Base-by-base conservation (phyloP, 2,888 invertebrate species). In the Agrotis puta region DNA sequence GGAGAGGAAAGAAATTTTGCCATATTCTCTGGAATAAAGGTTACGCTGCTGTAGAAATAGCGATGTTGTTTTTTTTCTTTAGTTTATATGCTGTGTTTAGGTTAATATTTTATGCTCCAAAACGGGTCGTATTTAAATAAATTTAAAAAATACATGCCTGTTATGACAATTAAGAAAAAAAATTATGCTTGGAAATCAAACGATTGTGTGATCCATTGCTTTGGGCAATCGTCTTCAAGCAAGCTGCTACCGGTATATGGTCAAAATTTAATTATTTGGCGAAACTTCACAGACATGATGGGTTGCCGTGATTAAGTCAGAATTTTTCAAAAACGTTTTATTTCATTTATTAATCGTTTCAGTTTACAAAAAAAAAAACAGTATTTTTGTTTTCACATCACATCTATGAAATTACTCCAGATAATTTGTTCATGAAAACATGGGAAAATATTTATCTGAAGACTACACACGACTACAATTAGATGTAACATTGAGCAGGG, bases 401-500 rank as follows among this genome's bases (percentile, higher is more conserved):
- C 0, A 2, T n/a, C 13, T 7, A 16, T 54, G 47, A 43, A 54
- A 9, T 54, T 13, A 27, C 2, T 1, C 20, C 39, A 27, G 6
- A 18, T 73, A 73, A 43, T 48, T 63, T 27, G 20, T 20, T 14
- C 47, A 45, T 14, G n/a, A 13, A 53, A 4, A 4, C 20, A 39
- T 24, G 39, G 20, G 16, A 43, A 50, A n/a, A 27, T 27, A 13
- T 27, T 64, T 13, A 27, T 43, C 0, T n/a, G 6, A 51, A 45
- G 51, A 27, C 58, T 80, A 74, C 27, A 79, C 47, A 64, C 72
- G 51, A 71, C 66, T 76, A 70, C 45, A 27, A 69, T 74, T 53
- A 54, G 24, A 56, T 70, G 56, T 66, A 43, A 73, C 63, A 72
- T 64, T 75, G 51, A 75, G 74, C 50, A 20, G 63, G 75, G 73